Evolutionary conservation across 2,888 invertebrate genomes (phyloP), one percentile per base, ranked within the genome.

Genomic region (Myathropa florea): DNA sequence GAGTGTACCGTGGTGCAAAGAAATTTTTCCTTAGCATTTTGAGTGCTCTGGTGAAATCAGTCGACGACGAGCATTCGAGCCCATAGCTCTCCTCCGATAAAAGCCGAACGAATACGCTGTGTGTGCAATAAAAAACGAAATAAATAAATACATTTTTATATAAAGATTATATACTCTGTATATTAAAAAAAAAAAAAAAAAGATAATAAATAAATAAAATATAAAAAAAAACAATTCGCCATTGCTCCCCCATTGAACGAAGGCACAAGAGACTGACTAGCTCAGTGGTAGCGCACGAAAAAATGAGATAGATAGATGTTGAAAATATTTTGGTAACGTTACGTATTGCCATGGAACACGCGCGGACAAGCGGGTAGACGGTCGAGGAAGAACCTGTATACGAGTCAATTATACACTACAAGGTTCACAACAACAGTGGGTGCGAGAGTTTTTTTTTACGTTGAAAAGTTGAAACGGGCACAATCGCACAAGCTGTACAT

Each of bases 41-140:
- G 64, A 86, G 86, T 86, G 71, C 55, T 83, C 83, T 83, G 70
- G 67, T 86, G 65, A 86, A 83, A 79, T 86, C 83, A 86, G 86
- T 86, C 86, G 86, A 79, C 79, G 64, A 71, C 86, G 86, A 82
- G 86, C 86, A 79, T 86, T 86, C 86, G 73, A 86, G 83, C 83
- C 78, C 63, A 75, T 28, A 86, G 78, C 75, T 83, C 78, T 86
- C 83, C 79, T 79, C 71, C 30, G 86, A 79, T 77, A 72, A 76
- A 59, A 82, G 24, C 63, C 46, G 71, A 79, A 67, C 72, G 60
- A 57, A 64, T 57, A 65, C 64, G 61, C 24, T 60, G 65, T 72
- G 70, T 78, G 79, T 73, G 72, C 72, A 79, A 60, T 67, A 59
- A 78, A 78, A 46, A 71, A 82, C 75, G 23, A 78, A 33, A 72